phyloP scores from a whole-genome alignment of 2,888 invertebrate species.

The Leptinotarsa haldemani region DNA sequence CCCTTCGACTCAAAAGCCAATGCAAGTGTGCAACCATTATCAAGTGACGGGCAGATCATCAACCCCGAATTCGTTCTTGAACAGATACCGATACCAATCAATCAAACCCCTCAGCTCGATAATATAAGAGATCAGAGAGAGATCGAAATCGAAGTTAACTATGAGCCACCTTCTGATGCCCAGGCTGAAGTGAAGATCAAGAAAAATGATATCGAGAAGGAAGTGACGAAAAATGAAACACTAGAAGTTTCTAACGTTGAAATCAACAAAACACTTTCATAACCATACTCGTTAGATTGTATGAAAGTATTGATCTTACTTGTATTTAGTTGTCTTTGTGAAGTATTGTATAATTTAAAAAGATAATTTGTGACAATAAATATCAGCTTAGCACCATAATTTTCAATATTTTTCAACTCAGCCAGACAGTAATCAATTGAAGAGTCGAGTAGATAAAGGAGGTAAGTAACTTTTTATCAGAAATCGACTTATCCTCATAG shows the following conservation, averaged over 20 bases:
- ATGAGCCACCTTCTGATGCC: slow-evolving; percentile 34
- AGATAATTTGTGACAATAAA: too few relatives aligned
- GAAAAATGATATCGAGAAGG: not conserved
- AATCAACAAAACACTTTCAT: not conserved
- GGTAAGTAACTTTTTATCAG: too few relatives aligned
- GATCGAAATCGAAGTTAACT: slow-evolving; percentile 42
- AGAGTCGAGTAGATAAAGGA: too few relatives aligned
- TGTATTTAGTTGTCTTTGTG: too few relatives aligned
- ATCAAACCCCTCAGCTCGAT: slow-evolving; percentile 2
- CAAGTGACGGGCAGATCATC: not conserved
- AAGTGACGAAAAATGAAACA: not conserved
- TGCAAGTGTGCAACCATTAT: not conserved
- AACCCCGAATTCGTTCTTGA: slow-evolving; percentile 2
- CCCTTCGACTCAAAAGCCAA: not conserved
- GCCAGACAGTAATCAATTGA: too few relatives aligned
- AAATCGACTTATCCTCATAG: too few relatives aligned
- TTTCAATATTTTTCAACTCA: too few relatives aligned
- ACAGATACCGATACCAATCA: slow-evolving; percentile 4
- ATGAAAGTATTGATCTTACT: too few relatives aligned
- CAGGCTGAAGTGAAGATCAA: slow-evolving; percentile 42
- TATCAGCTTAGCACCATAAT: too few relatives aligned
- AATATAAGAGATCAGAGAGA: slow-evolving; percentile 30
- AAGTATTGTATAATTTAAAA: too few relatives aligned
- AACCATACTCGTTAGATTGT: not conserved
- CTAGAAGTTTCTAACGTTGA: not conserved